These are phyloP conservation scores for Polydrusus pterygomalis DNA, from an alignment of 2,888 invertebrate genomes.

Conservation along the genomic window DNA sequence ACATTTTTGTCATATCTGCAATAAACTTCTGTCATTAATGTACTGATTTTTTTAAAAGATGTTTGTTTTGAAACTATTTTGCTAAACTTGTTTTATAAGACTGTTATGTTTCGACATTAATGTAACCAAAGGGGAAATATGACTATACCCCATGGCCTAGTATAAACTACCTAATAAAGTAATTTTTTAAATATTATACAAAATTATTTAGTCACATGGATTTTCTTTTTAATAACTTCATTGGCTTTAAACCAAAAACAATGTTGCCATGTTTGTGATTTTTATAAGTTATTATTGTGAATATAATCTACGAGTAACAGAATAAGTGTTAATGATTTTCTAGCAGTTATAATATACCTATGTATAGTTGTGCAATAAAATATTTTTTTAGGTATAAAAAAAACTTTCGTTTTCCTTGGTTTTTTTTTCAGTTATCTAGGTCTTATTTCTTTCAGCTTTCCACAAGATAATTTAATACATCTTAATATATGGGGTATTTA, in stretches of 20 bases:
- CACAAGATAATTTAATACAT: not conserved
- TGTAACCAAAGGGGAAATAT: not conserved
- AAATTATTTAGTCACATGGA: too few species aligned
- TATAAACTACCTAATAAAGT: too few species aligned
- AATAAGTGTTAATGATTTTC: slow-evolving; percentile 7
- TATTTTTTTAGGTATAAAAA: slow-evolving; percentile 33
- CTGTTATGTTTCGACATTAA: not conserved
- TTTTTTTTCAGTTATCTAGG: not conserved
- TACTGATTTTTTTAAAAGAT: not conserved
- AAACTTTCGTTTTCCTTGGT: slow-evolving; percentile 6
- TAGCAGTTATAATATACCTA: slow-evolving; percentile 8
- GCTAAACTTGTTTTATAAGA: slow-evolving; percentile 34
- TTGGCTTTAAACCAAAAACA: slow-evolving; percentile 22
- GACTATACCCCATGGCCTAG: too few species aligned
- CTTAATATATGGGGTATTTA: too few species aligned
- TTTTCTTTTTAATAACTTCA: not conserved
- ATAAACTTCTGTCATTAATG: not conserved
- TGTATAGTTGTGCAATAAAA: slow-evolving; percentile 41
- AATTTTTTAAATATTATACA: too few species aligned
- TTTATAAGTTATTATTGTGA: slow-evolving; percentile 1
- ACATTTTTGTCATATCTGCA: too few species aligned
- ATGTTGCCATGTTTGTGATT: slow-evolving; percentile 21
- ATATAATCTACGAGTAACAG: not conserved
- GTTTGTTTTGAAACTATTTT: not conserved
- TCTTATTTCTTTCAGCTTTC: not conserved